A percentile compares a stretch with the other conserved stretches of the same genome.
These are phyloP conservation scores for Grallaria varia DNA, from an alignment of 2,113 vertebrate species.

Conservation along the genomic window DNA sequence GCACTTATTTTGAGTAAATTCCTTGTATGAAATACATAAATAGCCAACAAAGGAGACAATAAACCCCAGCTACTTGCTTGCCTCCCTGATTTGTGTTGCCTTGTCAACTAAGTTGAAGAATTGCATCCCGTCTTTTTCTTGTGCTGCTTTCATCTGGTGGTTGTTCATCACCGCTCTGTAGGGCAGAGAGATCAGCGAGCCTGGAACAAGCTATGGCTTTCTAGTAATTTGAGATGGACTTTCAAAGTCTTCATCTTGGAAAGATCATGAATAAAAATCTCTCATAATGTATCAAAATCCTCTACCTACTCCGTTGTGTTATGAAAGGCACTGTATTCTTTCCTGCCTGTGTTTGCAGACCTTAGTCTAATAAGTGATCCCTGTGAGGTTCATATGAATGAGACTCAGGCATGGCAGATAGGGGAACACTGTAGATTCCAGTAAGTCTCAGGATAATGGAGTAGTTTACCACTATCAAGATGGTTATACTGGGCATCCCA, in stretches of 20 bases:
- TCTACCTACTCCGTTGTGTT: background rate
- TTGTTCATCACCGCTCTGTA: background rate
- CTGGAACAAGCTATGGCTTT: background rate
- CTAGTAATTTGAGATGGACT: background rate
- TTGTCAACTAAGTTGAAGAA: background rate
- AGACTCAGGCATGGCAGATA: background rate
- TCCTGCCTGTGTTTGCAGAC: background rate
- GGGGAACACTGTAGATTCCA: background rate
- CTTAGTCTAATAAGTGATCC: background rate
- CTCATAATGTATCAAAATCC: background rate
- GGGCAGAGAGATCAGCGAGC: background rate
- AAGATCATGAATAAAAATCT: background rate
- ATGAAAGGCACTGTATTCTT: background rate
- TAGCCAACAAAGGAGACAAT: background rate
- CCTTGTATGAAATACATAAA: background rate
- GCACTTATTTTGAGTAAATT: background rate
- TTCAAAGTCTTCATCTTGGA: background rate
- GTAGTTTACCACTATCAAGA: background rate
- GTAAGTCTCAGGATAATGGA: rapidly evolving
- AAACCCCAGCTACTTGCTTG: background rate
- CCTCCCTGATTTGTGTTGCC: background rate
- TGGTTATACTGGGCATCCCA: background rate
- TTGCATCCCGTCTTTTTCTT: background rate
- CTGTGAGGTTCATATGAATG: background rate
- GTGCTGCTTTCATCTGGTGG: background rate